phyloP scores from a whole-genome alignment of 2,113 vertebrate species.

The Vanacampus margaritifer region DNA sequence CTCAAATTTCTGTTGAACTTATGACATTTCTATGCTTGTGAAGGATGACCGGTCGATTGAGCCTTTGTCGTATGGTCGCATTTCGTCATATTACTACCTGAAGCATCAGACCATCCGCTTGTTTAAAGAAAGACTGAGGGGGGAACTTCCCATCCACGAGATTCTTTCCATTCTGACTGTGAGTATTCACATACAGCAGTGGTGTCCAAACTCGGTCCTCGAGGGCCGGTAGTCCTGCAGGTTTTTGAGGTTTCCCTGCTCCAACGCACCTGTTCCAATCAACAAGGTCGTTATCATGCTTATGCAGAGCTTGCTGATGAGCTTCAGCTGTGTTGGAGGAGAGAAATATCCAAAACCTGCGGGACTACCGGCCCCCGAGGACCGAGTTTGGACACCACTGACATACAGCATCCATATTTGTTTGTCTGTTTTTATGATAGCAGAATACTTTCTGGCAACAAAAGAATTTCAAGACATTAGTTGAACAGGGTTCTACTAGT shows the following conservation, averaged over 20 bases:
- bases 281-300: too few species aligned
- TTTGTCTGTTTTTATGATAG: background rate
- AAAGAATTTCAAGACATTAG: background rate
- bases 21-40: background rate
- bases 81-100: slow-evolving; percentile 95
- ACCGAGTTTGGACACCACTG: too few species aligned
- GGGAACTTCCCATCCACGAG: slow-evolving; percentile 81
- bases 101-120: slow-evolving; percentile 87
- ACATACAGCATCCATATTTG: background rate
- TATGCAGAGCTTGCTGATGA: too few species aligned
- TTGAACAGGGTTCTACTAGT: background rate
- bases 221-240: too few species aligned
- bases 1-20: background rate
- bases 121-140: slow-evolving; percentile 87
- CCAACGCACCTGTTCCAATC: too few species aligned
- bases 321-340: too few species aligned
- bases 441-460: slow-evolving; percentile 10
- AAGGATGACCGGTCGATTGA: slow-evolving; percentile 86
- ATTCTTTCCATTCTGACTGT: slow-evolving; percentile 88
- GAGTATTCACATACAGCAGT: slow-evolving; percentile 67
- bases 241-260: too few species aligned
- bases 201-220: too few species aligned
- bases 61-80: slow-evolving; percentile 84
- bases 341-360: too few species aligned
- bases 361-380: too few species aligned